Base-by-base conservation (phyloP, 2,113 vertebrate genomes). In the Xenotilapia longispinis region DNA sequence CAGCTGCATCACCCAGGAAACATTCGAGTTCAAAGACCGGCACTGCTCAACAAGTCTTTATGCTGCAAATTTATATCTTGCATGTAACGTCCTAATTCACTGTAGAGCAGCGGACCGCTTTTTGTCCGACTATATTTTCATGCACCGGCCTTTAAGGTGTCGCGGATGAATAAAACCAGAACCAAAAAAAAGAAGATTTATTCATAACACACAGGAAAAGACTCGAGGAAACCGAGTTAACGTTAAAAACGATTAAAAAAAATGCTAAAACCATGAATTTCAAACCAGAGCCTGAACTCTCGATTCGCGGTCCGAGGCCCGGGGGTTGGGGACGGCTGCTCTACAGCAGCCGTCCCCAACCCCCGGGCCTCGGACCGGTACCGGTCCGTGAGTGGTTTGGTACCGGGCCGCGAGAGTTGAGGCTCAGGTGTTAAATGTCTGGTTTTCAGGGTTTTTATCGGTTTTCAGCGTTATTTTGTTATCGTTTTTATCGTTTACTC, bases 211-310 rank as follows among this genome's bases (percentile, higher is more conserved):
- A 0, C 28, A 17, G 2, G 28, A 60, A 31, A 60, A 60, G 3
- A 4, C 57, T 0, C 0, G 26, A 60, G 57, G 5, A 31, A 58
- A 0, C 3, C 0, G 26, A 58, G 55, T 58, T 31, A 28, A 58
- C 14, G 0, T 31, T 10, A 60, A 57, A 60, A 58, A 54, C 3
- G 1, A n/a, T n/a, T 0, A 12, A 49, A 42, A 12, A 55, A 7
- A 15, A 28, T 15, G 13, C 13, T 2, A 28, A 28, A 57, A 9
- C 14, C 26, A 1, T 17, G 3, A 60, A 60, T 60, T 31, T 31
- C 14, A 17, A 57, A 1, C 14, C 57, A 31, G 57, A 60, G 28
- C 57, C 57, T 33, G 57, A 60, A 17, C 14, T 60, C 57, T 58
- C 3, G 8, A 31, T 17, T 58, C 7, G 4, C 0, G 7, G 14